Conservation (phyloP, 2,888 invertebrate genomes). For the Trachelus stipa region DNA sequence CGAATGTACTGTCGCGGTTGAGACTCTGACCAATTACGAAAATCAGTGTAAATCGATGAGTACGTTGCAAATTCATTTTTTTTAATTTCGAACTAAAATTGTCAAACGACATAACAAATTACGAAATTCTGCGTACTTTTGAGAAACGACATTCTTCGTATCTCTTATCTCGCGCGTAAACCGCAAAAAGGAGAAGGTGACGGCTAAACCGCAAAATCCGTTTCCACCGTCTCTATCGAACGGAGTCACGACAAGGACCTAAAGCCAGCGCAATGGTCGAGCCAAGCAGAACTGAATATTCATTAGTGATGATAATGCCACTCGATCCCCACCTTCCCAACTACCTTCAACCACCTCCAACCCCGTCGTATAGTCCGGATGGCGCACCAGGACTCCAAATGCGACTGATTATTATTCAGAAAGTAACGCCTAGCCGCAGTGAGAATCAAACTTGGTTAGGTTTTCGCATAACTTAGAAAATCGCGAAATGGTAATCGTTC, state of each 20-base stretch:
- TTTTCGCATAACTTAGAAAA: slow-evolving; percentile 39
- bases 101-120: neutral
- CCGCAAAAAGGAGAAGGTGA: neutral
- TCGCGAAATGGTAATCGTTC: slow-evolving; percentile 14
- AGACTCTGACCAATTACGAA: neutral
- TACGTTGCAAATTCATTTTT: neutral
- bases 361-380: slow-evolving; percentile 20
- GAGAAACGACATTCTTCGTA: neutral
- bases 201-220: neutral
- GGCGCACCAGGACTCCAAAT: slow-evolving; percentile 12
- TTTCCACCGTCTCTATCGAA: neutral
- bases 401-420: slow-evolving; percentile 48
- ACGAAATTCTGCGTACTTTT: neutral
- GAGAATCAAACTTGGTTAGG: slow-evolving; percentile 45
- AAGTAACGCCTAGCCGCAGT: slow-evolving; percentile 48
- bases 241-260: neutral
- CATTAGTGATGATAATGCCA: slow-evolving; percentile 57
- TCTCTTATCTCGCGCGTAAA: neutral
- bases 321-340: slow-evolving; percentile 37
- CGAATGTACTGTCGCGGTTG: neutral
- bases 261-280: slow-evolving; percentile 47
- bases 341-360: slow-evolving; percentile 24
- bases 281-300: slow-evolving; percentile 58
- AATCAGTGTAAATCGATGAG: neutral
- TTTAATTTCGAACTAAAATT: neutral